Evolutionary conservation across 2,113 vertebrate genomes (phyloP).

Genomic region (Notarius lentiginosus): DNA sequence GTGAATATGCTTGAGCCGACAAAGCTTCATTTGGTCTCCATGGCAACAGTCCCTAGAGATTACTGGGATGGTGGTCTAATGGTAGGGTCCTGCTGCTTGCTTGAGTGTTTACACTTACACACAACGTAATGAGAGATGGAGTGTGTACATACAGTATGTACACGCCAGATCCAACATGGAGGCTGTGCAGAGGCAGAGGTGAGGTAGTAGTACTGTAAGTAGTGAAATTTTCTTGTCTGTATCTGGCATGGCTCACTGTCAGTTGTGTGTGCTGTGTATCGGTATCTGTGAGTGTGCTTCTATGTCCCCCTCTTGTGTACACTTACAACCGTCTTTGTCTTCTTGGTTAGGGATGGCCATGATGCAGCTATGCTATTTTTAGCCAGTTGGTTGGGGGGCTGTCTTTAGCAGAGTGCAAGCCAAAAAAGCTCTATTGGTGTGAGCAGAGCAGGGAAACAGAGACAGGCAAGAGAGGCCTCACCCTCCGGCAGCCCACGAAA

Average conservation of each 20-base stretch:
- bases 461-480: conserved; percentile 42
- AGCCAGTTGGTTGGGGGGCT: conserved; percentile 63
- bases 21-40: conserved; percentile 6
- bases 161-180: no score
- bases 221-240: background rate
- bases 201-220: no score
- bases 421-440: conserved; percentile 68
- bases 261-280: background rate
- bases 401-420: conserved; percentile 69
- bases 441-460: conserved; percentile 46
- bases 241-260: background rate
- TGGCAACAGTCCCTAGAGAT: conserved; percentile 22
- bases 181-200: no score
- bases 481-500: conserved; percentile 57
- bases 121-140: background rate
- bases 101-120: background rate
- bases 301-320: conserved; percentile 42
- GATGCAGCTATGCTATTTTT: conserved; percentile 70
- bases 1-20: background rate
- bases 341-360: conserved; percentile 56
- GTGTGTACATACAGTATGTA: background rate
- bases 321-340: conserved; percentile 44
- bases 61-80: conserved; percentile 5
- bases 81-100: conserved; percentile 9
- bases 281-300: conserved; percentile 30